Conservation (phyloP, 2,113 vertebrate genomes). For the Pimephales promelas region DNA sequence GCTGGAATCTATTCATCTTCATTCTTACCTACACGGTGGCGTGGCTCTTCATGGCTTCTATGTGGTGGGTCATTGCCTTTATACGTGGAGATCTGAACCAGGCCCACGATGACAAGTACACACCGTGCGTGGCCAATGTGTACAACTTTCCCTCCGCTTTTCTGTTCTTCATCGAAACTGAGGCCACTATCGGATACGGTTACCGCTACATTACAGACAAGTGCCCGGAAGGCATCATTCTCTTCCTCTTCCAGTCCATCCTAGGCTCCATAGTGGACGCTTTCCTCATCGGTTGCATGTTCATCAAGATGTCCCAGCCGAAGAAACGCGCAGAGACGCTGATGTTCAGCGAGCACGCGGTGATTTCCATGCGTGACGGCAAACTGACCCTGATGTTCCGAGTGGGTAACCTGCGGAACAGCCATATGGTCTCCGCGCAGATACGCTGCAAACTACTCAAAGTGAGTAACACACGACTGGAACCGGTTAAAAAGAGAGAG, state of each 20-base stretch:
- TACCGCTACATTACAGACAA: constrained; percentile 89
- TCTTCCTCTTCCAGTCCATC: constrained; percentile 89
- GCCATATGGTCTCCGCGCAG: constrained; percentile 90
- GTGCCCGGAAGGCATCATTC: constrained; percentile 87
- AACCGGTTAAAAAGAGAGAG: background rate
- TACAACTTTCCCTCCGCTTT: constrained; percentile 90
- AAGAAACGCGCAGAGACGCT: constrained; percentile 89
- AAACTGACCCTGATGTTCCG: constrained; percentile 90
- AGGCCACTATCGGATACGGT: constrained; percentile 89
- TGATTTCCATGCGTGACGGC: constrained; percentile 88
- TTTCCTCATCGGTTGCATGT: constrained; percentile 90
- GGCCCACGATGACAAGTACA: constrained; percentile 84
- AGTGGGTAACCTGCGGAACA: constrained; percentile 88
- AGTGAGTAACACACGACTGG: constrained; percentile 72
- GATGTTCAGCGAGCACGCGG: constrained; percentile 88
- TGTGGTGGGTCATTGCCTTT: constrained; percentile 92
- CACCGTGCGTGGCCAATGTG: constrained; percentile 87
- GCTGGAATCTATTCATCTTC: constrained; percentile 90
- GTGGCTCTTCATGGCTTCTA: constrained; percentile 89
- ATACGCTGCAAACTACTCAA: constrained; percentile 91
- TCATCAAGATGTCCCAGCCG: constrained; percentile 79
- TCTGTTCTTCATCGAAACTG: constrained; percentile 69
- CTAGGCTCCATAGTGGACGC: constrained; percentile 88
- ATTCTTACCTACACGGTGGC: constrained; percentile 88
- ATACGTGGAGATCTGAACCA: constrained; percentile 84